Evolutionary conservation across 2,797 vertebrate genomes (phyloP), one percentile per base, ranked within the genome.

Genomic region (Molossus alvarezi): DNA sequence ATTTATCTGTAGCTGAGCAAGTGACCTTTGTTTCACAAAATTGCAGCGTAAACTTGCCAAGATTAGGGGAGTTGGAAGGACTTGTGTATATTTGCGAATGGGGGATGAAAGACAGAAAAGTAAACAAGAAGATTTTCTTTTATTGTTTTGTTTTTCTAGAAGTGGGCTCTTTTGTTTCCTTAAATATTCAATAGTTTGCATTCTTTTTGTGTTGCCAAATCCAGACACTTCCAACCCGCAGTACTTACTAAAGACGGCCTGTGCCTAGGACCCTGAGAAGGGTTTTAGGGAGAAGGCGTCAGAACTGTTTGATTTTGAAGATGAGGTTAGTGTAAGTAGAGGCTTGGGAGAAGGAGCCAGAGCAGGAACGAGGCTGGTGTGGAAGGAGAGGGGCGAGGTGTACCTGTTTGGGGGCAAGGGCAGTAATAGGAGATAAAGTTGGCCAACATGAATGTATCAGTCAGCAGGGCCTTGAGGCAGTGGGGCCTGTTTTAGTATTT

Each of bases 1-100:
- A 98, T 98, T 98, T 99, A 98, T 98, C 97, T 98, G 67, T 98
- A 96, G 97, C 98, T 98, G 97, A 98, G 97, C 97, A 97, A 97
- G 97, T 98, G 98, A 98, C 98, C 97, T 98, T 98, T 98, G 97
- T 97, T 98, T 98, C 94, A 93, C 87, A 95, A 97, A 97, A 95
- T 79, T 91, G 58, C 88, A 85, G 67, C 94, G 97, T 98, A 98
- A 98, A 95, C 41, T 81, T 77, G 88, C 83, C 73, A 76, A 91
- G 75, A 94, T 94, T 60, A 91, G 91, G 5, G 80, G 23, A 57
- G 37, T 79, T 82, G 57, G 82, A 58, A 93, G 18, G 25, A 86
- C 51, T 60, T 21, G 41, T 17, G 1, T 73, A 9, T n/a, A 69
- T 71, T 73, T 73, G 58, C 90, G 73, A 91, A 91, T n/a, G 33